These are phyloP conservation scores for Lethrus apterus DNA, from an alignment of 1,140 invertebrate genomes.

Conservation along the genomic window DNA sequence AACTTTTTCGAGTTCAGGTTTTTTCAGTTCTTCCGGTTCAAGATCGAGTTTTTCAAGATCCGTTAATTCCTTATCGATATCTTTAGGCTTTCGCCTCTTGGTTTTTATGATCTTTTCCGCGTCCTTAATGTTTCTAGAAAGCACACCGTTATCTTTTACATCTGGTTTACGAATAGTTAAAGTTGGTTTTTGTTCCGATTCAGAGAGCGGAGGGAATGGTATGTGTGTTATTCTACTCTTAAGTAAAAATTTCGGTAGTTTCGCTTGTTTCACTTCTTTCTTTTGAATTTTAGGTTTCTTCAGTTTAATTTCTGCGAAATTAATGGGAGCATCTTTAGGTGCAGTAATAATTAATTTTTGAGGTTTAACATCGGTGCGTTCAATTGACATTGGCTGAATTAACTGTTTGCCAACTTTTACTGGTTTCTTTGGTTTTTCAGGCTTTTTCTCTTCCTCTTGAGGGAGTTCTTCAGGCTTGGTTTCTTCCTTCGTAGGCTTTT, in stretches of 20 bases:
- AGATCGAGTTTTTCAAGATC: constrained; percentile 61
- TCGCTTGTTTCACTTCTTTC: constrained; percentile 40
- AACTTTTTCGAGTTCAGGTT: constrained; percentile 41
- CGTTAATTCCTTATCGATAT: constrained; percentile 65
- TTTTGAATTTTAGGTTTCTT: constrained; percentile 46
- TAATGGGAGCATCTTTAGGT: constrained; percentile 25
- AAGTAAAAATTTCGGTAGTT: constrained; percentile 57
- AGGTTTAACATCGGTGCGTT: constrained; percentile 50
- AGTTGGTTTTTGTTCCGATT: constrained; percentile 43
- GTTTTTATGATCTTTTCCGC: constrained; percentile 52
- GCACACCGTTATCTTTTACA: constrained; percentile 50
- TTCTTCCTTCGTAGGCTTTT: constrained; percentile 36
- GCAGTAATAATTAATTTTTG: constrained; percentile 36
- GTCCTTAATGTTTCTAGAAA: constrained; percentile 61
- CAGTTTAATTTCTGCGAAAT: constrained; percentile 52
- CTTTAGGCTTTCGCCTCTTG: constrained; percentile 31
- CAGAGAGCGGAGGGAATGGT: constrained; percentile 49
- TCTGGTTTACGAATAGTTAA: constrained; percentile 48
- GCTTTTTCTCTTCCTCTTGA: constrained; percentile 19
- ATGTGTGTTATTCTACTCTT: constrained; percentile 55
- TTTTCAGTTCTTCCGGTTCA: constrained; percentile 36
- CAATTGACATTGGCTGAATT: constrained; percentile 46
- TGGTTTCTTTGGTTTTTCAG: constrained; percentile 30
- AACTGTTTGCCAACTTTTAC: constrained; percentile 16
- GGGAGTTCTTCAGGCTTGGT: background rate